Evolutionary conservation across 2,888 invertebrate species (phyloP).

Genomic region (Eurytoma adleriae): DNA sequence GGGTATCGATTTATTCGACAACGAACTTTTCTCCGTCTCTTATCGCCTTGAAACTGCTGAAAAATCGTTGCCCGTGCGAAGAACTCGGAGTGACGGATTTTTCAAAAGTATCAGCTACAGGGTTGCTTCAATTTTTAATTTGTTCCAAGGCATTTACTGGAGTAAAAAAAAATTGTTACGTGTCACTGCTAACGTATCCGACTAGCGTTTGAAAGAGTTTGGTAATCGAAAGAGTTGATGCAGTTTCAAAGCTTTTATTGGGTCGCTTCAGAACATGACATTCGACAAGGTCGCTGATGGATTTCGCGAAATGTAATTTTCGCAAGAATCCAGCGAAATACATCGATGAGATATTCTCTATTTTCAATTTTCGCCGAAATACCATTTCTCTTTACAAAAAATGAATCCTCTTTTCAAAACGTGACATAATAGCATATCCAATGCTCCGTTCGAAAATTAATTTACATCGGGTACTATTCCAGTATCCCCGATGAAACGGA

Average conservation of each 20-base stretch:
- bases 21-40: too few species aligned
- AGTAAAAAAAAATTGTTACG: background rate
- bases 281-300: constrained; percentile 24
- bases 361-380: background rate
- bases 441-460: too few species aligned
- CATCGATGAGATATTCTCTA: background rate
- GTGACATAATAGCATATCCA: too few species aligned
- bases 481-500: background rate
- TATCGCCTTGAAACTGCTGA: too few species aligned
- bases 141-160: background rate
- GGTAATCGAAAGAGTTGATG: constrained; percentile 15
- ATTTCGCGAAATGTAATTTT: constrained; percentile 15
- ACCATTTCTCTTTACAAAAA: background rate
- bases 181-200: background rate
- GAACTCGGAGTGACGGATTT: background rate
- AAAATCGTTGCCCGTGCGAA: background rate
- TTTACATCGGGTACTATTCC: too few species aligned
- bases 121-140: background rate
- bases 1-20: too few species aligned
- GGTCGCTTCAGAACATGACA: background rate
- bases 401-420: background rate
- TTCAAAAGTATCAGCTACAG: background rate
- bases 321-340: background rate
- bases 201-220: background rate
- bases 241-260: constrained; percentile 29